Base-by-base conservation (phyloP, 2,797 vertebrate species). In the Poecilia wingei region DNA sequence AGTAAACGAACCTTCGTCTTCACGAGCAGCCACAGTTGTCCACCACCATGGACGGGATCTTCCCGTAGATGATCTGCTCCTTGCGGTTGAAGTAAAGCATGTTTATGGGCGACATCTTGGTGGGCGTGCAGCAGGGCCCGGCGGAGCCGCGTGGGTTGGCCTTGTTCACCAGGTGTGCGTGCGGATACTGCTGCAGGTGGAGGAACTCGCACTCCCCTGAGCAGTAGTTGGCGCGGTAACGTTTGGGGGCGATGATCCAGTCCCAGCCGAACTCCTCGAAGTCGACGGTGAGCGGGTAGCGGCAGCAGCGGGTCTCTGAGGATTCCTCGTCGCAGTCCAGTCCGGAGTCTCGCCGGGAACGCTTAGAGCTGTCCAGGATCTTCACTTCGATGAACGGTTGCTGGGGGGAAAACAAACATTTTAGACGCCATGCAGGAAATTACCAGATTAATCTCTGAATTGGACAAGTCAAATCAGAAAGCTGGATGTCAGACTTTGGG, bases 211-310 rank as follows among this genome's bases (percentile, higher is more conserved):
- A 99, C 92, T 99, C 98, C 86, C 98, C 98, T 0, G 97, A 98
- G 94, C 98, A 99, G 74, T 98, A 98, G 86, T 99, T 99, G 6
- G 98, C 98, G 90, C 98, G 96, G 90, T 99, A 99, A 95, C 97
- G 97, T 77, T 99, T 99, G n/a, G 98, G 98, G 2, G 98, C 98
- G 0, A 99, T 98, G 94, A 99, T 98, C 98, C 98, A 99, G 91
- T 99, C 98, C 98, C 98, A 99, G 72, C 98, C 98, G 0, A 99
- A 98, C 74, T 98, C 98, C 94, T 99, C 98, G 7, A 99, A 99
- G 96, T 99, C 98, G 69, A 99, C 98, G 0, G 97, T 98, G 87
- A 99, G 96, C 0, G 98, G 97, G 84, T 99, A 99, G 55, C 97
- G 97, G 80, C 98, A 99, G 83, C 98, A 99, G 31, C 97, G 96